Evolutionary conservation across 2,113 vertebrate species (phyloP), one percentile per base, ranked within the genome.

Genomic region (Glaucidium brasilianum): DNA sequence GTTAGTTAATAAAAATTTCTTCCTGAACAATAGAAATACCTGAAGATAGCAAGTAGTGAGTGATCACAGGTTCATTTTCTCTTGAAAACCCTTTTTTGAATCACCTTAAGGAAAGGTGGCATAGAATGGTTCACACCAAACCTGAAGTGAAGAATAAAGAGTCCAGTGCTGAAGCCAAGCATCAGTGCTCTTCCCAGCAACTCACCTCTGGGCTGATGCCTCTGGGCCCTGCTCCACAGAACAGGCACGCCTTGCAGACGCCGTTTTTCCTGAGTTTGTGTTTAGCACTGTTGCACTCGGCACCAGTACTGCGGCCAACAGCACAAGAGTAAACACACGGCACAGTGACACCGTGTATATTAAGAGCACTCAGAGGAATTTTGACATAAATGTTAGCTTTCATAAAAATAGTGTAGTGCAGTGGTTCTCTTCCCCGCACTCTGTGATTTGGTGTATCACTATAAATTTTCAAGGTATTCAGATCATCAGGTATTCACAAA

Each of bases 231-330:
- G 60, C 32, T 67, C 15, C 47, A 39, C 32, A 41, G 32, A 50
- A 6, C 3, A 7, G 11, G 4, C 37, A 9, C 2, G 0, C n/a
- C 47, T 86, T 29, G 6, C 59, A 92, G 80, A 47, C 4, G 0
- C 6, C 7, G 1, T 32, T 69, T 66, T 43, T 53, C 56, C 71
- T 41, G 22, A 56, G 30, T 25, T 68, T 53, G 5, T 37, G 22
- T 73, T 83, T 45, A 72, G 43, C 39, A 43, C 17, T 23, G 2
- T 1, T 22, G 29, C 41, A 55, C 1, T 0, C 22, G 67, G 56
- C 52, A 11, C 11, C 3, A 1, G 8, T 45, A 23, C n/a, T 73
- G 45, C 2, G 0, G 66, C 39, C 53, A 45, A 26, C 43, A 94
- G 52, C 32, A 45, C 2, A 22, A 66, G 7, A 85, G 32, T 47